A percentile compares a stretch with the other conserved stretches of the same genome.
Conservation (phyloP, 2,113 vertebrate genomes). For the Trematocara marginatum region DNA sequence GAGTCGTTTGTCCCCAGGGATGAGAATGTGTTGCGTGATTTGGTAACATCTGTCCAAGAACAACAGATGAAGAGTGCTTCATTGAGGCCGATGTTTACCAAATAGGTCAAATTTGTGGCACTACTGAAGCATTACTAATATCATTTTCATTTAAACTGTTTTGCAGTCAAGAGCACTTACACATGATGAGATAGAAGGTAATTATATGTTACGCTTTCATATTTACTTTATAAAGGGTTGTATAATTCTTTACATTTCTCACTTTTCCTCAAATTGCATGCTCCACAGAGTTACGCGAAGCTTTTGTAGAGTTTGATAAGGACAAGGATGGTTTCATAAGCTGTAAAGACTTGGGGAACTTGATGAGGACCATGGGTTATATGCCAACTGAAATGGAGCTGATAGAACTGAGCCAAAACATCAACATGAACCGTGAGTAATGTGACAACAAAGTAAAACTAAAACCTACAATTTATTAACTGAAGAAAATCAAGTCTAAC, state of each 20-base stretch:
- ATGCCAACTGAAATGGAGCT: constrained; percentile 99
- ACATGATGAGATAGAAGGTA: constrained; percentile 72
- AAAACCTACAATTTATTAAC: background rate
- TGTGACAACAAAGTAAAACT: background rate
- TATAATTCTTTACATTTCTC: background rate
- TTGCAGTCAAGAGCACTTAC: constrained; percentile 63
- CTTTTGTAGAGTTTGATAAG: constrained; percentile 93
- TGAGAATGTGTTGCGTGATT: background rate
- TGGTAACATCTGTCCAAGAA: background rate
- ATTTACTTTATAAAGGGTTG: background rate
- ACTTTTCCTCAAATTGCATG: background rate
- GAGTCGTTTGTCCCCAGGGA: background rate
- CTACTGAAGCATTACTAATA: background rate
- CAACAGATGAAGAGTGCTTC: background rate
- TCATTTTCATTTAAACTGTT: background rate
- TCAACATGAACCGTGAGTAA: constrained; percentile 95
- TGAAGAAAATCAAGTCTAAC: background rate
- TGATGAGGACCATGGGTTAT: constrained; percentile 98
- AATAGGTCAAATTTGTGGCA: background rate
- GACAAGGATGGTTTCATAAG: constrained; percentile 92
- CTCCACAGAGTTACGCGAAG: constrained; percentile 84
- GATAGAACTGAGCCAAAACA: constrained; percentile 91
- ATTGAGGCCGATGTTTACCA: background rate
- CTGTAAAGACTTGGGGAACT: constrained; percentile 94
- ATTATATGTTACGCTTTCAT: background rate